Conservation (phyloP, 2,888 invertebrate species). For the Drosophila greeni region DNA sequence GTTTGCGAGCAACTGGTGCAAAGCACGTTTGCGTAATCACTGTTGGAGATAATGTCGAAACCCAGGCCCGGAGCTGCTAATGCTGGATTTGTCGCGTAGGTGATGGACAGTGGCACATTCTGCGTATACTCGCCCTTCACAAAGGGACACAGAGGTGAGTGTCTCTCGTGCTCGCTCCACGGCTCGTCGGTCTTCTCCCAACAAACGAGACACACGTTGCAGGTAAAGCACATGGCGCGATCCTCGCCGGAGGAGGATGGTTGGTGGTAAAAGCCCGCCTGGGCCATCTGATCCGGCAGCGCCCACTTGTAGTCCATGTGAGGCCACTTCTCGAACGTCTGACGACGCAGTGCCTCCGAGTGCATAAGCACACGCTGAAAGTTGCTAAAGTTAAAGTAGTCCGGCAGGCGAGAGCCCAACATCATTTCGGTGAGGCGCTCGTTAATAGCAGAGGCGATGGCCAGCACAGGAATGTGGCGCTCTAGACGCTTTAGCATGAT, state of each 20-base stretch:
- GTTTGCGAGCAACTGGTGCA: slow-evolving; percentile 81
- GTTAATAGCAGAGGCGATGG: slow-evolving; percentile 92
- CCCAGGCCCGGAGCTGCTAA: slow-evolving; percentile 79
- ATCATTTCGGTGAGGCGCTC: slow-evolving; percentile 90
- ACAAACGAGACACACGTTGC: slow-evolving; percentile 95
- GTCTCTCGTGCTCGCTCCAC: slow-evolving; percentile 97
- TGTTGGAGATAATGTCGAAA: slow-evolving; percentile 82
- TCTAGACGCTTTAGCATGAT: slow-evolving; percentile 90
- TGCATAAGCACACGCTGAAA: slow-evolving; percentile 86
- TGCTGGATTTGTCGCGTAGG: slow-evolving; percentile 90
- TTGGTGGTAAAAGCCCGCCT: slow-evolving; percentile 97
- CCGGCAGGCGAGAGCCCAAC: slow-evolving; percentile 78
- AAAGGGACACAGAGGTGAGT: slow-evolving; percentile 95
- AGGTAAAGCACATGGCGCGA: slow-evolving; percentile 97
- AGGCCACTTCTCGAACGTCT: slow-evolving; percentile 96
- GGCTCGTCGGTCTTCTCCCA: slow-evolving; percentile 99
- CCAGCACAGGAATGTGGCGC: slow-evolving; percentile 90
- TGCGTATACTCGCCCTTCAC: slow-evolving; percentile 96
- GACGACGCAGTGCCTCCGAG: slow-evolving; percentile 92
- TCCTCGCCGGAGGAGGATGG: slow-evolving; percentile 94
- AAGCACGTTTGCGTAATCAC: slow-evolving; percentile 82
- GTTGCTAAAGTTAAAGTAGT: slow-evolving; percentile 76
- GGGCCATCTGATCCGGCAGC: slow-evolving; percentile 96
- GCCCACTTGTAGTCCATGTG: slow-evolving; percentile 99
- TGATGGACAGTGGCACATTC: slow-evolving; percentile 93